These are phyloP conservation scores for Lumbricus terrestris DNA, from an alignment of 2,888 invertebrate species.

Conservation along the genomic window DNA sequence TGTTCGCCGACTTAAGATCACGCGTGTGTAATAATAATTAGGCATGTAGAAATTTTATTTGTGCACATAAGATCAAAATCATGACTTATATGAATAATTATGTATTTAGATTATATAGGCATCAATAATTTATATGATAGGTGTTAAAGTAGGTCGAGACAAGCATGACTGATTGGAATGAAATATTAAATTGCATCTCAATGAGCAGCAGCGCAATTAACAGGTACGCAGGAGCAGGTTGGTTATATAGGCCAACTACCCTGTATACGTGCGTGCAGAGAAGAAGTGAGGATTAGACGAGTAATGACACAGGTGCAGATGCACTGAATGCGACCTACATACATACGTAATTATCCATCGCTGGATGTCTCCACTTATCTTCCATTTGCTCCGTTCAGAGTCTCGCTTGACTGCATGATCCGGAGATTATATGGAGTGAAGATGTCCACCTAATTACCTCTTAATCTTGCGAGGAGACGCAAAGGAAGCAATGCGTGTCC, in stretches of 20 bases:
- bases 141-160: not conserved
- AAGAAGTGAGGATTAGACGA: not conserved
- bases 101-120: not conserved
- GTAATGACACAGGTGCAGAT: not conserved
- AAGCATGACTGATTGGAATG: not conserved
- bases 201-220: not conserved
- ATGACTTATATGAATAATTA: not conserved
- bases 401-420: not conserved
- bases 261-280: too few species aligned
- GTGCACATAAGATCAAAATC: not conserved
- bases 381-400: not conserved
- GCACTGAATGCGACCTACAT: not conserved
- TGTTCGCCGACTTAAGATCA: not conserved
- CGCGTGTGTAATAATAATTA: not conserved
- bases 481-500: not conserved
- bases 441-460: not conserved
- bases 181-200: not conserved
- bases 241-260: too few species aligned
- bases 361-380: not conserved
- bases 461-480: not conserved
- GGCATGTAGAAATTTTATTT: not conserved
- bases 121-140: not conserved
- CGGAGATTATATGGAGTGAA: not conserved
- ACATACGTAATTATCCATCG: not conserved
- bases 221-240: too few species aligned